A percentile compares a stretch with the other conserved stretches of the same genome.
These are phyloP conservation scores for Nerophis lumbriciformis DNA, from an alignment of 2,113 vertebrate genomes.

Conservation along the genomic window DNA sequence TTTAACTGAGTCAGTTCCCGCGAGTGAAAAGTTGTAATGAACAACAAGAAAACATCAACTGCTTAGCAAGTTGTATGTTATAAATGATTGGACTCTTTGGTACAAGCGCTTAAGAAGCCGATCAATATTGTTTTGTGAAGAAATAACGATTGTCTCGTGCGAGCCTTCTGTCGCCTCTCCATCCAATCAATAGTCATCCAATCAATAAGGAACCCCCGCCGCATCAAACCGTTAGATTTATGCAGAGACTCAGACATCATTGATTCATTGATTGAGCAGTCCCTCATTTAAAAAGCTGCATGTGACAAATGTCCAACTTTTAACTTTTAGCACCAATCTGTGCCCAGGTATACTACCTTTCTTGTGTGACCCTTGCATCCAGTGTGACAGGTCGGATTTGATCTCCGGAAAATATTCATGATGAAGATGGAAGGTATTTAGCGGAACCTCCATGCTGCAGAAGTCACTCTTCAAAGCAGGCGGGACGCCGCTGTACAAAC, in stretches of 20 bases:
- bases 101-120: conserved; percentile 21
- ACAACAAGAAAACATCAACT: neutral
- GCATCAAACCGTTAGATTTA: conserved; percentile 34
- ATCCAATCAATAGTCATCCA: conserved; percentile 21
- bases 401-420: conserved; percentile 85
- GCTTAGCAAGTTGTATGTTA: conserved; percentile 9
- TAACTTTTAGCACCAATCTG: neutral
- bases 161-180: conserved; percentile 61
- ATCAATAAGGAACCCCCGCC: conserved; percentile 59
- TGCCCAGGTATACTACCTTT: conserved; percentile 79
- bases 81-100: conserved; percentile 8
- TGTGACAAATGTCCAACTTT: neutral
- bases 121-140: conserved; percentile 51
- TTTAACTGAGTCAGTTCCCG: neutral
- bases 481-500: conserved; percentile 78
- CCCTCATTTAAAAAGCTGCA: neutral
- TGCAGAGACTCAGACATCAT: conserved; percentile 27
- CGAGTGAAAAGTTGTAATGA: neutral
- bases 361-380: conserved; percentile 81
- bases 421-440: conserved; percentile 82
- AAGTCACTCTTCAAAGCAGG: conserved; percentile 83
- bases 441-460: conserved; percentile 85
- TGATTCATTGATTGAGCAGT: conserved; percentile 26
- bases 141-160: conserved; percentile 21
- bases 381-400: conserved; percentile 85